Evolutionary conservation across 53 echinoderm and acorn worm species (phyloP), one percentile per base, ranked within the genome.

Genomic region (Temnopleurus reevesii): DNA sequence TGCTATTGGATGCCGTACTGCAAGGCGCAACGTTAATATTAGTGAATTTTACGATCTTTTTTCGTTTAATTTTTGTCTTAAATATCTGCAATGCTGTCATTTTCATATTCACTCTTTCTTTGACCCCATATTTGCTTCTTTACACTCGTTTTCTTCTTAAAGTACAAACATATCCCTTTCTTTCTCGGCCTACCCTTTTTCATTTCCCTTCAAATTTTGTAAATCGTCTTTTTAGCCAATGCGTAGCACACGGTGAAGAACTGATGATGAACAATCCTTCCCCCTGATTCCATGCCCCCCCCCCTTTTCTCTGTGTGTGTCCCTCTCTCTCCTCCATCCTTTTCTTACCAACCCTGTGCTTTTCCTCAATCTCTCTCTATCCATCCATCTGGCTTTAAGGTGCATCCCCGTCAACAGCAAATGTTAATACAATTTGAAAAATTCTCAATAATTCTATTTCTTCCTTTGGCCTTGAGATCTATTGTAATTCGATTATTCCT

Each of bases 391-490:
- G 15, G 83, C 83, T 55, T 21, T 83, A 55, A 34, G 19, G 49
- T 28, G 54, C 83, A 31, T 35, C 33, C 55, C 35, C 35, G 83
- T 83, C 55, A 83, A 83, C 83, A 83, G 83, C 36, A 31, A 28
- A n/a, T 36, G 83, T 33, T 83, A 83, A 83, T 83, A 55, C 55
- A 55, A 83, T 83, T 35, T n/a, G 53, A 55, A 55, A 55, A 55
- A 83, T 36, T 83, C 83, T 83, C n/a, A n/a, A n/a, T n/a, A n/a
- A n/a, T n/a, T n/a, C n/a, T 83, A 55, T 83, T 83, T 83, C 83
- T 83, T 83, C 55, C 51, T 83, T 83, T 83, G 83, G 55, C 83
- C 83, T 33, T 31, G 35, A 55, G 83, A 49, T 33, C 56, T 31
- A 49, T 30, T 36, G 34, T 25, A 31, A 83, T 83, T 83, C 54